Percentiles rank a stretch among this genome's conserved stretches.
phyloP scores from a whole-genome alignment of 2,888 invertebrate species.

The Spodoptera picta region DNA sequence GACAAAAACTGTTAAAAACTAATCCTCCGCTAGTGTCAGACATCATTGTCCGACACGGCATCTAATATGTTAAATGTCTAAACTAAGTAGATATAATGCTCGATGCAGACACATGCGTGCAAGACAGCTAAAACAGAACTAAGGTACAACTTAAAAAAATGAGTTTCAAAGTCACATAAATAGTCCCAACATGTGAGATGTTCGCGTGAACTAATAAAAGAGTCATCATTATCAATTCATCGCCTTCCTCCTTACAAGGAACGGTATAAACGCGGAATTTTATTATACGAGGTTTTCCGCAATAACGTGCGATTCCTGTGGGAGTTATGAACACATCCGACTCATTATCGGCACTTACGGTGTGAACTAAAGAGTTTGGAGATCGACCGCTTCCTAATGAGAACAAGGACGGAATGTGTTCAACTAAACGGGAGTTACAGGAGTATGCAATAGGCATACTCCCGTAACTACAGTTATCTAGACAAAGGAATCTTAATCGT shows the following conservation, averaged over 20 bases:
- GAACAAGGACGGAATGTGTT: slow-evolving; percentile 72
- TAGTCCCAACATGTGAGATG: slow-evolving; percentile 16
- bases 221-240: slow-evolving; percentile 58
- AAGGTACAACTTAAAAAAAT: not conserved
- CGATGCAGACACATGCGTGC: no score
- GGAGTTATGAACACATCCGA: slow-evolving; percentile 78
- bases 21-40: no score
- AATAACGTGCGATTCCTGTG: slow-evolving; percentile 69
- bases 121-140: no score
- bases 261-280: slow-evolving; percentile 61
- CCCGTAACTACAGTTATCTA: slow-evolving; percentile 20
- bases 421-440: slow-evolving; percentile 12
- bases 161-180: not conserved
- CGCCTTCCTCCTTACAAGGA: slow-evolving; percentile 61
- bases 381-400: slow-evolving; percentile 81
- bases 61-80: no score
- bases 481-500: slow-evolving; percentile 2
- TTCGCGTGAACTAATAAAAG: slow-evolving; percentile 56
- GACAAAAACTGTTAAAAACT: no score
- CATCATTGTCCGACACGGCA: no score
- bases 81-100: no score
- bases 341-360: slow-evolving; percentile 65
- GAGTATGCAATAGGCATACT: slow-evolving; percentile 3
- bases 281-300: slow-evolving; percentile 78
- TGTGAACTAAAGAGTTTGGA: slow-evolving; percentile 66